phyloP scores from a whole-genome alignment of 2,797 vertebrate genomes.

The Pseudochromis fuscus region DNA sequence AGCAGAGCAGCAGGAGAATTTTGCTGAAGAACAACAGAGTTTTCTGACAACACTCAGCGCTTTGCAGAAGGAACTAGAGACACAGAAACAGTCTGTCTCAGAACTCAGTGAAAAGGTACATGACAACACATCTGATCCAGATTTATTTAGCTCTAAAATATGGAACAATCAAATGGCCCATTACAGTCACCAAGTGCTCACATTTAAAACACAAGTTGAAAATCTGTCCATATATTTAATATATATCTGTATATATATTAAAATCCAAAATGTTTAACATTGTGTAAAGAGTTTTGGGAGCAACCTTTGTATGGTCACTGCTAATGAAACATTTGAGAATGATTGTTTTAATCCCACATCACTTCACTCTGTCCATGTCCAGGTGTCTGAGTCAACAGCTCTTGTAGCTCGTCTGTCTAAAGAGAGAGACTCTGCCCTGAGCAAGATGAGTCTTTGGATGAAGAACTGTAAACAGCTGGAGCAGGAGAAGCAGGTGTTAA shows the following conservation, averaged over 20 bases:
- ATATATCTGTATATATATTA: too few relatives aligned
- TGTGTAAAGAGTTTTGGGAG: background rate
- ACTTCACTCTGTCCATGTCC: background rate
- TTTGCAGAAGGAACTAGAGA: constrained; percentile 83
- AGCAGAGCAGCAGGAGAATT: constrained; percentile 50
- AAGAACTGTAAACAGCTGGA: constrained; percentile 90
- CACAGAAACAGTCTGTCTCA: constrained; percentile 67
- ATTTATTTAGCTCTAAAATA: background rate
- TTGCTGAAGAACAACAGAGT: constrained; percentile 40
- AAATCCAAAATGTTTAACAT: background rate
- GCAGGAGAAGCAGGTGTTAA: constrained; percentile 87
- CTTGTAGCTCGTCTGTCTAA: constrained; percentile 79
- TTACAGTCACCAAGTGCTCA: background rate
- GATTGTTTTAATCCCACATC: background rate
- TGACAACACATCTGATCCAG: background rate
- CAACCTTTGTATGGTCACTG: background rate
- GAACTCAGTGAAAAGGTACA: constrained; percentile 85
- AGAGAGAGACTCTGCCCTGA: constrained; percentile 83
- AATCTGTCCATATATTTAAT: background rate
- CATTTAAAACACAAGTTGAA: background rate
- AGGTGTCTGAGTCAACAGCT: constrained; percentile 81
- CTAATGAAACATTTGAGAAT: background rate
- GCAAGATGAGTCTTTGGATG: constrained; percentile 87
- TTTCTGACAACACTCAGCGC: constrained; percentile 57
- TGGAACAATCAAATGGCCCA: background rate